phyloP scores from a whole-genome alignment of 2,797 vertebrate species.

The Sebastes cheni region DNA sequence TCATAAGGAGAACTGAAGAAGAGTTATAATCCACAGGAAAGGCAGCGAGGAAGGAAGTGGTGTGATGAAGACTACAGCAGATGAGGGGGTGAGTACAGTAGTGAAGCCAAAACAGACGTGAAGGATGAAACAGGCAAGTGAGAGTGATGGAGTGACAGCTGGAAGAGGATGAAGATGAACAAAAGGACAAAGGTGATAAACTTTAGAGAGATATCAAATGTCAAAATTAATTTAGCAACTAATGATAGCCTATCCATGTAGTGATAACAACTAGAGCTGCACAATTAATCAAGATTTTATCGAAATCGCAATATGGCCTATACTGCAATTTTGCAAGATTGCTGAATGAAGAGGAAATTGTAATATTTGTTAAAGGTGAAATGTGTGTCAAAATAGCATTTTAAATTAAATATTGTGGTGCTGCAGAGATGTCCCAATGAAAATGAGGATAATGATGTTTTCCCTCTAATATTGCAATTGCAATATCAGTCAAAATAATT shows the following conservation, averaged over 20 bases:
- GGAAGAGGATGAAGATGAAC: constrained; percentile 20
- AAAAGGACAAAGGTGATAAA: constrained; percentile 14
- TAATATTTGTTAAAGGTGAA: no score
- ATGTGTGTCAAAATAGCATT: no score
- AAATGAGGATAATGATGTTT: no score
- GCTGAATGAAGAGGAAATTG: no score
- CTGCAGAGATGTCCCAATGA: no score
- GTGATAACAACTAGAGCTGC: neutral
- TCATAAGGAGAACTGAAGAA: constrained; percentile 16
- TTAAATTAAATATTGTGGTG: no score
- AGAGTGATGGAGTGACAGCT: constrained; percentile 39
- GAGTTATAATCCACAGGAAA: neutral
- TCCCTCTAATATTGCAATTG: no score
- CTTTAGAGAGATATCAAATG: constrained; percentile 14
- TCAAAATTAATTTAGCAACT: constrained; percentile 1
- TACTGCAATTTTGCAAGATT: no score
- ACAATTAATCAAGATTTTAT: no score
- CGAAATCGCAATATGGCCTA: no score
- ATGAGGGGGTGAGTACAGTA: neutral
- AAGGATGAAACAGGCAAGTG: constrained; percentile 30
- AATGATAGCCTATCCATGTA: neutral
- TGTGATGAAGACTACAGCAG: neutral
- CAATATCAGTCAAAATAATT: no score
- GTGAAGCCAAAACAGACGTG: constrained; percentile 10
- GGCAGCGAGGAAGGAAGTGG: constrained; percentile 22